Conservation (phyloP, 2,888 invertebrate genomes). For the Oligia latruncula region DNA sequence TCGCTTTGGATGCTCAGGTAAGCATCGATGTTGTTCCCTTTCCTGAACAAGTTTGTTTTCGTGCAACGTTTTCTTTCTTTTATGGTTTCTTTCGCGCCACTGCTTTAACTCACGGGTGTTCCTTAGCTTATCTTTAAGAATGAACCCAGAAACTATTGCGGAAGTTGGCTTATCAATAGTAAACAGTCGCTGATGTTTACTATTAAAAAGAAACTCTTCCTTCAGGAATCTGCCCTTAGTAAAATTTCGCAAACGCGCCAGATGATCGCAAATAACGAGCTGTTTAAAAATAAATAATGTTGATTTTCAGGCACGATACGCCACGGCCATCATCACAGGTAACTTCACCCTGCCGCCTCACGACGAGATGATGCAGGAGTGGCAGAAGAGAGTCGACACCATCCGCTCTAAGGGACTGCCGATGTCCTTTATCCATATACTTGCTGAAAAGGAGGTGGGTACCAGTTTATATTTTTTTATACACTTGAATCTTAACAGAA, state of each 20-base stretch:
- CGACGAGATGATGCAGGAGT: conserved; percentile 83
- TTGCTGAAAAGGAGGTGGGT: conserved; percentile 81
- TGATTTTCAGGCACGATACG: conserved; percentile 81
- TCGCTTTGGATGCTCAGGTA: conserved; percentile 86
- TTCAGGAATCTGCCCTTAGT: background rate
- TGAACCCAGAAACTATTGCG: background rate
- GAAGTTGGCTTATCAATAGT: background rate
- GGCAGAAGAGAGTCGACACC: conserved; percentile 77
- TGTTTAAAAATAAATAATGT: background rate
- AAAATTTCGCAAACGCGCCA: background rate
- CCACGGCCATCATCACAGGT: conserved; percentile 80
- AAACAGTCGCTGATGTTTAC: background rate
- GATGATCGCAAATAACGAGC: background rate
- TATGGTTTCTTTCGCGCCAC: background rate
- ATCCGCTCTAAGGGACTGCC: conserved; percentile 75
- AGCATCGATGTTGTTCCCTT: background rate
- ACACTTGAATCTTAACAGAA: background rate
- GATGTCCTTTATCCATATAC: conserved; percentile 79
- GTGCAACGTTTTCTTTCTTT: background rate
- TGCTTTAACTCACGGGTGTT: background rate
- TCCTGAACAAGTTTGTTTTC: too few relatives aligned
- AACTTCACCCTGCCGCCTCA: conserved; percentile 82
- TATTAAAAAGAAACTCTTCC: background rate
- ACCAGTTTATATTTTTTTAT: background rate
- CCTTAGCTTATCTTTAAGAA: background rate